Evolutionary conservation across 2,113 vertebrate species (phyloP).

Genomic region (Phalacrocorax carbo): DNA sequence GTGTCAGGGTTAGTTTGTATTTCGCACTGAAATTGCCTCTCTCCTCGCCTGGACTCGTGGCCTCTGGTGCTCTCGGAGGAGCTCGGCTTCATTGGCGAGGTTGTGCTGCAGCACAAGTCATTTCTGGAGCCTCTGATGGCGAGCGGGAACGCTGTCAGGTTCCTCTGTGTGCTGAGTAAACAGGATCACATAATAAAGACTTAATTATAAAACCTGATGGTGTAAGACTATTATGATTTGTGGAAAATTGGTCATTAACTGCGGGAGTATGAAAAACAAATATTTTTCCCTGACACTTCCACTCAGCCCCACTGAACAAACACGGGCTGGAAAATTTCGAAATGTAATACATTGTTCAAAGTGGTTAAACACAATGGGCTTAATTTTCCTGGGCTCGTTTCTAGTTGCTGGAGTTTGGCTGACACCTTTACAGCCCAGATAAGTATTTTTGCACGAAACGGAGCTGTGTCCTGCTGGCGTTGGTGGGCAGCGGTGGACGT

Average conservation of each 20-base stretch:
- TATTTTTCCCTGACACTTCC: not conserved
- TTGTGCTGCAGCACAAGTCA: accelerated
- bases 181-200: not conserved
- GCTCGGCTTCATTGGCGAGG: not conserved
- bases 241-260: slow-evolving; percentile 60
- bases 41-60: accelerated
- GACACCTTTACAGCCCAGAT: accelerated
- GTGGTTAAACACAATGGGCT: not conserved
- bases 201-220: slow-evolving; percentile 54
- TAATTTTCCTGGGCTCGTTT: not conserved
- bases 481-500: not conserved
- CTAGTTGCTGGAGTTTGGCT: not conserved
- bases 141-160: not conserved
- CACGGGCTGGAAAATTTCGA: not conserved
- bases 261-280: slow-evolving; percentile 27
- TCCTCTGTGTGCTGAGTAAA: not conserved
- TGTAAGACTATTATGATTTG: slow-evolving; percentile 37
- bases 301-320: not conserved
- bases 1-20: accelerated
- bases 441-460: accelerated
- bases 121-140: not conserved
- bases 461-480: not conserved
- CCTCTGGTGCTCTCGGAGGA: not conserved
- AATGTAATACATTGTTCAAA: not conserved
- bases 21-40: not conserved